Base-by-base conservation (phyloP, 64 coral and sea anemone species). In the Orbicella faveolata region DNA sequence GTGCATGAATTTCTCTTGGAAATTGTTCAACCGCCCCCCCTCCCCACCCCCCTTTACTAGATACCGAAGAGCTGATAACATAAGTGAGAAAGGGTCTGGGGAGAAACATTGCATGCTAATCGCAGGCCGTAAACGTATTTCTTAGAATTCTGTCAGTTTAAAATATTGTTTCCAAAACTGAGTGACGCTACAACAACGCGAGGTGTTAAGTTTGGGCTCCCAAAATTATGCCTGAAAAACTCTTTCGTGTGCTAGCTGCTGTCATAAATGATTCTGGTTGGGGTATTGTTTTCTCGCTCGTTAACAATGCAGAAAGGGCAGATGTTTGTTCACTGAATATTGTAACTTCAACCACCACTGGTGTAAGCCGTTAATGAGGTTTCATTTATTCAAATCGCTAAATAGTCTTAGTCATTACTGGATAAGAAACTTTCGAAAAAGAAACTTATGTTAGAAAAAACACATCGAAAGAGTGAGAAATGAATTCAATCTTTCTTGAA, bases 291-390 rank as follows among this genome's bases (percentile, higher is more conserved):
- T 62, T 79, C 9, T 12, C 7, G 1, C 2, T 8, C 35, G 26
- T 44, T 21, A 82, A 44, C 26, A 65, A 62, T 82, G 1, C 5
- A 65, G 39, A 82, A 82, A 82, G 18, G 59, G 79, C 79, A 82
- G 55, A 65, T 82, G 79, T 82, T 82, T 63, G 4, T 16, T 82
- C 17, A 59, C 59, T 80, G 23, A 80, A 82, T 82, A 64, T 63
- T 82, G 30, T 20, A 63, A 9, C 18, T 63, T 41, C 77, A 52
- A 12, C 52, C 26, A 6, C 21, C 52, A 11, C 21, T 79, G 52
- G n/a, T 6, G 9, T 57, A 20, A 67, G 44, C 44, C 44, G 35
- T 12, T 26, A 79, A 61, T 59, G 77, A 68, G 62, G 25, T 39
- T 21, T 59, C 63, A 36, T 68, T 39, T 68, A 68, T 64, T 68